Conservation (phyloP, 1,140 invertebrate species). For the Augochlora pura region DNA sequence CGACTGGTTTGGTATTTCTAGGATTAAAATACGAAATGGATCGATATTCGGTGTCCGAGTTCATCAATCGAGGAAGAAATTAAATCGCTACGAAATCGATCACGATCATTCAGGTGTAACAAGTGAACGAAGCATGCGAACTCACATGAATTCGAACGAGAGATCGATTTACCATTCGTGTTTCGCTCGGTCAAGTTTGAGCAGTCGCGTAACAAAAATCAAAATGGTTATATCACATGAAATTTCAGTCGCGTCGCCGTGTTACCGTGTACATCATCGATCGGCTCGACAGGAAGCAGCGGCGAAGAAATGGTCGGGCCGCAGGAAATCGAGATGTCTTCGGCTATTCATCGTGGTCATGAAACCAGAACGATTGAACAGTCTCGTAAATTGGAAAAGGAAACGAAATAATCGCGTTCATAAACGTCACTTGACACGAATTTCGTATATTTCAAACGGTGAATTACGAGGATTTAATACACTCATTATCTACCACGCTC, state of each 20-base stretch:
- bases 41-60: too few relatives aligned
- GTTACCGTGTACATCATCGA: not conserved
- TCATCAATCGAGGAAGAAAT: too few relatives aligned
- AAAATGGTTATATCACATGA: not conserved
- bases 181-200: too few relatives aligned
- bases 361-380: conserved; percentile 22
- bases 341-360: not conserved
- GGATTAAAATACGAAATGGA: too few relatives aligned
- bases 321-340: conserved; percentile 21
- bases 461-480: too few relatives aligned
- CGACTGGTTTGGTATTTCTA: too few relatives aligned
- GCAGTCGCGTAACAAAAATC: not conserved
- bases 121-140: too few relatives aligned
- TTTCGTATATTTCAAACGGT: not conserved
- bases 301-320: not conserved
- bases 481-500: too few relatives aligned
- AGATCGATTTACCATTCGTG: too few relatives aligned
- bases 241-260: conserved; percentile 8
- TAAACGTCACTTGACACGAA: not conserved
- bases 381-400: not conserved
- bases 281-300: not conserved
- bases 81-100: too few relatives aligned
- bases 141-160: too few relatives aligned
- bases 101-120: too few relatives aligned
- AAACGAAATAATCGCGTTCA: not conserved